Evolutionary conservation across 2,113 vertebrate species (phyloP).

Genomic region (Lophius piscatorius): DNA sequence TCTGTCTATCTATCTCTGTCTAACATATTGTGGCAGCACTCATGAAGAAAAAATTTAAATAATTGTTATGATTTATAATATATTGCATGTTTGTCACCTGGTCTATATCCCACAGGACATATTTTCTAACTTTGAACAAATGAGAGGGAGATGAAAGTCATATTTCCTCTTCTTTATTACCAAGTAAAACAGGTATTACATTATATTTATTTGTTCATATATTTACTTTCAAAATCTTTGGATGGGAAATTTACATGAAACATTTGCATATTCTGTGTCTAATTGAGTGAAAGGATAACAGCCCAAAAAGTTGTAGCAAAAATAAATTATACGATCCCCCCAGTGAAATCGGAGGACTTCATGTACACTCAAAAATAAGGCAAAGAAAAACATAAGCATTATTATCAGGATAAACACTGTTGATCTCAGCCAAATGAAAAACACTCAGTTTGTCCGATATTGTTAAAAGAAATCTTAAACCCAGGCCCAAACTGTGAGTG

Average conservation of each 20-base stretch:
- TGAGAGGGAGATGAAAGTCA: slow-evolving; percentile 15
- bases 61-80: too few relatives aligned
- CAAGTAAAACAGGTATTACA: slow-evolving; percentile 81
- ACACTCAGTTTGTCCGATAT: slow-evolving; percentile 44
- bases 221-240: slow-evolving; percentile 85
- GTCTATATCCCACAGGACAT: neutral
- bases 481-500: slow-evolving; percentile 42
- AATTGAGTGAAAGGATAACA: slow-evolving; percentile 75
- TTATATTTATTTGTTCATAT: slow-evolving; percentile 80
- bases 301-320: slow-evolving; percentile 63
- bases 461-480: slow-evolving; percentile 64
- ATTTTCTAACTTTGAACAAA: slow-evolving; percentile 30
- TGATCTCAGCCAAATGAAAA: slow-evolving; percentile 53
- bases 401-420: slow-evolving; percentile 69
- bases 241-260: slow-evolving; percentile 81
- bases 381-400: slow-evolving; percentile 80
- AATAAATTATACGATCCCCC: slow-evolving; percentile 76
- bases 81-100: neutral
- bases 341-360: slow-evolving; percentile 65
- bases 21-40: too few relatives aligned
- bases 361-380: slow-evolving; percentile 80
- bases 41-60: too few relatives aligned
- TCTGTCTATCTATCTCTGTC: too few relatives aligned
- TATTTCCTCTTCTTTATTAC: slow-evolving; percentile 86
- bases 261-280: slow-evolving; percentile 93